Evolutionary conservation across 2,888 invertebrate species (phyloP).

Genomic region (Perdita meconis): DNA sequence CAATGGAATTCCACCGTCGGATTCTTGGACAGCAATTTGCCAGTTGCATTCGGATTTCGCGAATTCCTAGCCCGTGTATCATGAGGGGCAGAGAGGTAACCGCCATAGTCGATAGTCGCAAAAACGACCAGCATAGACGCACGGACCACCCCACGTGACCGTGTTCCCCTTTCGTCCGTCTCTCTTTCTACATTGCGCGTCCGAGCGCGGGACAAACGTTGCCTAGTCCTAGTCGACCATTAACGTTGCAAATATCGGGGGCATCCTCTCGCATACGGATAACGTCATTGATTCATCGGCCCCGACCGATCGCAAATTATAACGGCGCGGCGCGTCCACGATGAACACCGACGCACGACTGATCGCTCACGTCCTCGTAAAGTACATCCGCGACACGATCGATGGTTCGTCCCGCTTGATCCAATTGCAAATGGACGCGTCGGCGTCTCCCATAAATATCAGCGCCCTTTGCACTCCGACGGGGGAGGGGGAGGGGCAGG

Average conservation of each 20-base stretch:
- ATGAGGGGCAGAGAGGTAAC: slow-evolving; percentile 70
- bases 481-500: too few relatives aligned
- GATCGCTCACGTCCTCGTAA: slow-evolving; percentile 55
- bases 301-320: slow-evolving; percentile 57
- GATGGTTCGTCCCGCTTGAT: slow-evolving; percentile 66
- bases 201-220: slow-evolving; percentile 9
- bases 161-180: slow-evolving; percentile 63
- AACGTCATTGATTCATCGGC: slow-evolving; percentile 65
- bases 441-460: slow-evolving; percentile 50
- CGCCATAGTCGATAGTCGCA: slow-evolving; percentile 70
- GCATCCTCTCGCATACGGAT: slow-evolving; percentile 42
- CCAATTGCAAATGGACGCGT: slow-evolving; percentile 65
- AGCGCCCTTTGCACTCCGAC: slow-evolving; percentile 30
- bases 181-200: slow-evolving; percentile 2
- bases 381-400: slow-evolving; percentile 53
- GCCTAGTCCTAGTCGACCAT: slow-evolving; percentile 18
- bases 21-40: slow-evolving; percentile 81
- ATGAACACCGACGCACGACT: slow-evolving; percentile 48
- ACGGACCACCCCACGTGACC: slow-evolving; percentile 76
- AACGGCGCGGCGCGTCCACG: slow-evolving; percentile 51
- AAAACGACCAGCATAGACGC: slow-evolving; percentile 74
- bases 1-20: slow-evolving; percentile 78
- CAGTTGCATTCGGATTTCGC: slow-evolving; percentile 80
- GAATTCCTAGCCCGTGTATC: slow-evolving; percentile 81
- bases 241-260: slow-evolving; percentile 44